These are phyloP conservation scores for Crocidura indochinensis DNA, from an alignment of 2,797 vertebrate genomes.

Conservation along the genomic window DNA sequence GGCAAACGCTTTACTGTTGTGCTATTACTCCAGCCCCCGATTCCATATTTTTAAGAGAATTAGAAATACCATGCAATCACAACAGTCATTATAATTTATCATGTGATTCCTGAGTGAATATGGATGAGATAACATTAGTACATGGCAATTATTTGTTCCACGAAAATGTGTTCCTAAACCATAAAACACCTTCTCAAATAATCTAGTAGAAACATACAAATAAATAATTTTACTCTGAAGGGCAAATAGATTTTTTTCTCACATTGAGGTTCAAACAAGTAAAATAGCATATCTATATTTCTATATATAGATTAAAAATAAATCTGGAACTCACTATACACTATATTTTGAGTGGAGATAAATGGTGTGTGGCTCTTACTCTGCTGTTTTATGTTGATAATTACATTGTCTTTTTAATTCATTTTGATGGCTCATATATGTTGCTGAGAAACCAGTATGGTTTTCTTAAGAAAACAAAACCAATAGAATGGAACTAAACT, in stretches of 20 bases:
- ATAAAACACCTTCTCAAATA: neutral
- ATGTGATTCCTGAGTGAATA: constrained; percentile 6
- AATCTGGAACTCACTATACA: neutral
- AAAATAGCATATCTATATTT: constrained; percentile 40
- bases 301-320: constrained; percentile 8
- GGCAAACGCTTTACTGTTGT: no score
- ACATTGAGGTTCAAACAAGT: constrained; percentile 37
- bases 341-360: neutral
- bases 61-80: neutral
- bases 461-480: constrained; percentile 57
- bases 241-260: constrained; percentile 49
- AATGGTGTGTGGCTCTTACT: constrained; percentile 1
- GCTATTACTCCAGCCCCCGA: no score
- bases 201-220: neutral
- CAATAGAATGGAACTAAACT: constrained; percentile 21
- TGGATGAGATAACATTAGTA: constrained; percentile 30
- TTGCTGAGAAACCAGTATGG: neutral
- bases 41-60: neutral
- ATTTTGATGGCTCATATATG: constrained; percentile 51
- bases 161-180: neutral
- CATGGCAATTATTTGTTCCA: neutral
- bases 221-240: neutral
- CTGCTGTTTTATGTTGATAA: neutral
- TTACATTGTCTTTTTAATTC: constrained; percentile 16
- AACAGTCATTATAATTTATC: neutral